Evolutionary conservation across 2,888 invertebrate species (phyloP).

Genomic region (Resseliella maxima): DNA sequence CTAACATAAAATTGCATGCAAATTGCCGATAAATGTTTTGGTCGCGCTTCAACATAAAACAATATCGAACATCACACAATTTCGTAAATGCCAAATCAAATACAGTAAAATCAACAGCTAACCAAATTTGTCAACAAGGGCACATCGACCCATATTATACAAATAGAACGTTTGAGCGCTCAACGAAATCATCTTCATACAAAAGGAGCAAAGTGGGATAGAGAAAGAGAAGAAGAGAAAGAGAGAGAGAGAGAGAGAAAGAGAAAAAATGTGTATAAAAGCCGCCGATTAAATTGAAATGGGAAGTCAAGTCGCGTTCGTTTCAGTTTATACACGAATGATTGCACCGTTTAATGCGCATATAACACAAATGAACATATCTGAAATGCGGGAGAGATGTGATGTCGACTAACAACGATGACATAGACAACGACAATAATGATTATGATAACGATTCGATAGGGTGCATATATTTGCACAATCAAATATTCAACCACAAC

Average conservation of each 20-base stretch:
- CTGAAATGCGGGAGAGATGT: background rate
- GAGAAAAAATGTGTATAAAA: background rate
- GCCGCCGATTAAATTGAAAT: conserved; percentile 1
- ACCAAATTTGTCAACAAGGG: background rate
- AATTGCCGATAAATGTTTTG: background rate
- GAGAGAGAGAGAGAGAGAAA: too few relatives aligned
- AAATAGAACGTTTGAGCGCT: background rate
- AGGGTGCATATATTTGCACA: conserved; percentile 18
- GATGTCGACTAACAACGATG: background rate
- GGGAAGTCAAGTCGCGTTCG: conserved; percentile 32
- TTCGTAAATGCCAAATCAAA: background rate
- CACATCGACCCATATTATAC: conserved; percentile 1
- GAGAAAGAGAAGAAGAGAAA: too few relatives aligned
- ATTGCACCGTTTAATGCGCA: background rate
- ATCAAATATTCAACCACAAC: background rate
- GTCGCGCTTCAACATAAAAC: background rate
- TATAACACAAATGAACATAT: background rate
- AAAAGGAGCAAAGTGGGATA: background rate
- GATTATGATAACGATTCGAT: background rate
- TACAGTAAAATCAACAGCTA: background rate
- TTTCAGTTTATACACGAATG: conserved; percentile 11
- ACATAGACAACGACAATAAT: background rate
- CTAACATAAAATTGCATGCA: background rate
- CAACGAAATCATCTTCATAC: background rate
- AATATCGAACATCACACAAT: background rate